Base-by-base conservation (phyloP, 1,140 invertebrate species). In the Ceratosolen solmsi region DNA sequence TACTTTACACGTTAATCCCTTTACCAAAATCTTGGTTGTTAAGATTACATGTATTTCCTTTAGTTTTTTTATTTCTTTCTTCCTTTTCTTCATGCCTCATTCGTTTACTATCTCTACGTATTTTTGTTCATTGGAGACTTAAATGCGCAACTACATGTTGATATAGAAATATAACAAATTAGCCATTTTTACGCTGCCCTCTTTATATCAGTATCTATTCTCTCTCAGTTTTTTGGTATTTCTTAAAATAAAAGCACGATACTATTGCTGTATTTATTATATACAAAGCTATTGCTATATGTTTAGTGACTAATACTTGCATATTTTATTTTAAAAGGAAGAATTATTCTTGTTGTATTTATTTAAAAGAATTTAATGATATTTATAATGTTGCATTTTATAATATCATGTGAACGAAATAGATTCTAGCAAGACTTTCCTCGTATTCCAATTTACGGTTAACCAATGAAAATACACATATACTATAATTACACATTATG, bases 21-120 rank as follows among this genome's bases (percentile, higher is more conserved):
- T 73, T 74, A 65, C 76, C 79, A 30, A 75, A 85, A 84, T 75
- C 82, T 73, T 74, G 60, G 80, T 75, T 79, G 82, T 84, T 82
- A 65, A 80, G 65, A 74, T 84, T 74, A 82, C 82, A 46, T 68
- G 72, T n/a, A 13, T 63, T 58, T 63, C 76, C 58, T 58, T 78
- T 75, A 27, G 46, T 60, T 78, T 83, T 73, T 82, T 58, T 36
- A 58, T 73, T n/a, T 30, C 81, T 74, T 58, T 82, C 83, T 70
- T 58, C 83, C 75, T 79, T 13, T 8, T 22, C 76, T 79, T 30
- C 38, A 36, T 30, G 38, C 56, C 46, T 60, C 38, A 60, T 46
- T 74, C 80, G 20, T 54, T 22, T 54, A 17, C 68, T 60, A 68
- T 63, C 54, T 46, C 4, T 65, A 38, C 17, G 30, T 27, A 38